A percentile compares a stretch with the other conserved stretches of the same genome.
Conservation (phyloP, 2,113 vertebrate species). For the Strix aluco region DNA sequence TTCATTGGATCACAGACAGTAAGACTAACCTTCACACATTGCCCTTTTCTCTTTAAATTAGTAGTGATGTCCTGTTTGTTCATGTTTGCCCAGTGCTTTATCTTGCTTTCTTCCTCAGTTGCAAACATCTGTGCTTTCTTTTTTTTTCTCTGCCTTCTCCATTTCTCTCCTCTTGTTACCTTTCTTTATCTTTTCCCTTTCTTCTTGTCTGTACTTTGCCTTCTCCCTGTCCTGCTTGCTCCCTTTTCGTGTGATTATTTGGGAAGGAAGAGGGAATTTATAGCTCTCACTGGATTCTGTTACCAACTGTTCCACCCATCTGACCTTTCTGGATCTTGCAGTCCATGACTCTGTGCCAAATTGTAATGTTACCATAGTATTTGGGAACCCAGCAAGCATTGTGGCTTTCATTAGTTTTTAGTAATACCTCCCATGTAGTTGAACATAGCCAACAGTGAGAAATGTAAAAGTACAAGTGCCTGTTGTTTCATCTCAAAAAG, state of each 20-base stretch:
- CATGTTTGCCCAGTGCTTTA: slow-evolving; percentile 20
- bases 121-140: neutral
- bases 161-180: neutral
- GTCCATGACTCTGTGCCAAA: neutral
- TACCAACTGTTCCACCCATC: slow-evolving; percentile 53
- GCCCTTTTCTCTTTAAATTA: slow-evolving; percentile 56
- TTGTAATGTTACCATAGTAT: slow-evolving; percentile 40
- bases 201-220: neutral
- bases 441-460: slow-evolving; percentile 19
- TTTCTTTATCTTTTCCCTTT: neutral
- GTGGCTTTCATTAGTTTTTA: slow-evolving; percentile 51
- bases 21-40: slow-evolving; percentile 30
- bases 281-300: slow-evolving; percentile 44
- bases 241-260: slow-evolving; percentile 9
- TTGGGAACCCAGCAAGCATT: slow-evolving; percentile 36
- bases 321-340: slow-evolving; percentile 50
- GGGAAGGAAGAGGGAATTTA: slow-evolving; percentile 12
- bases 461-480: slow-evolving; percentile 36
- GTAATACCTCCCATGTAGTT: slow-evolving; percentile 42
- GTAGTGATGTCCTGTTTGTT: slow-evolving; percentile 27
- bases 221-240: neutral
- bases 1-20: slow-evolving; percentile 20
- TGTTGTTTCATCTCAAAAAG: slow-evolving; percentile 6
- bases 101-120: neutral
- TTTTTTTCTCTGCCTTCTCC: neutral